Percentiles rank a stretch among this genome's conserved stretches.
phyloP scores from a whole-genome alignment of 2,888 invertebrate species.

The Caenorhabditis doughertyi region DNA sequence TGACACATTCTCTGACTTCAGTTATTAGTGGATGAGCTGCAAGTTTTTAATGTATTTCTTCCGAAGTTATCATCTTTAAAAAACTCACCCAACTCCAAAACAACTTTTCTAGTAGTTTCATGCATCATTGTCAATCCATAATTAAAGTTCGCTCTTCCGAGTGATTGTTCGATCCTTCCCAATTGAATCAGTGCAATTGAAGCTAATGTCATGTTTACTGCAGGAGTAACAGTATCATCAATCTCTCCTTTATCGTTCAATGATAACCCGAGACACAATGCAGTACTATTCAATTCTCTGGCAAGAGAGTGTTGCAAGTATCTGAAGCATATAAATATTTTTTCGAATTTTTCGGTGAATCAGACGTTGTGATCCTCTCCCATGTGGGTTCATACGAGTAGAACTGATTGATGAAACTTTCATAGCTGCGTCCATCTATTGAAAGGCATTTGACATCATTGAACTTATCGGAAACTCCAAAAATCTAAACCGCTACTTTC shows the following conservation, averaged over 20 bases:
- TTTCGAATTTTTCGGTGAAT: not conserved
- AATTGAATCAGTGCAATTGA: conserved; percentile 62
- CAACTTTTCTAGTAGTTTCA: conserved; percentile 52
- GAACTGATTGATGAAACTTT: conserved; percentile 63
- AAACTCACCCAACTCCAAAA: conserved; percentile 49
- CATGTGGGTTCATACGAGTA: conserved; percentile 65
- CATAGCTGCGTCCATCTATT: conserved; percentile 52
- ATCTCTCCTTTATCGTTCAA: conserved; percentile 60
- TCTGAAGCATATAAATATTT: conserved; percentile 37
- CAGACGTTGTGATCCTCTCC: conserved; percentile 68
- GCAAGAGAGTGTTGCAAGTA: conserved; percentile 67
- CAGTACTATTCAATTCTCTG: conserved; percentile 66
- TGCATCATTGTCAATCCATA: conserved; percentile 67
- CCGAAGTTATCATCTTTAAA: too few species aligned
- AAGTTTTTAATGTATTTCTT: too few species aligned
- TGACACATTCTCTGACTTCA: conserved; percentile 63
- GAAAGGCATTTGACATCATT: conserved; percentile 58
- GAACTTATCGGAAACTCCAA: conserved; percentile 44
- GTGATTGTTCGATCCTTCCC: conserved; percentile 58
- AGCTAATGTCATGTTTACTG: conserved; percentile 56
- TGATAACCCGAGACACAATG: conserved; percentile 60
- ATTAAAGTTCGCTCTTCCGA: conserved; percentile 56
- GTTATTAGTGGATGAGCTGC: conserved; percentile 60
- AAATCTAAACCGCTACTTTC: conserved; percentile 54
- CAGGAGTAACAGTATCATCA: conserved; percentile 36